Percentiles rank a stretch among this genome's conserved stretches.
These are phyloP conservation scores for Catalaphyllia jardinei DNA, from an alignment of 64 coral and sea anemone species.

Conservation along the genomic window DNA sequence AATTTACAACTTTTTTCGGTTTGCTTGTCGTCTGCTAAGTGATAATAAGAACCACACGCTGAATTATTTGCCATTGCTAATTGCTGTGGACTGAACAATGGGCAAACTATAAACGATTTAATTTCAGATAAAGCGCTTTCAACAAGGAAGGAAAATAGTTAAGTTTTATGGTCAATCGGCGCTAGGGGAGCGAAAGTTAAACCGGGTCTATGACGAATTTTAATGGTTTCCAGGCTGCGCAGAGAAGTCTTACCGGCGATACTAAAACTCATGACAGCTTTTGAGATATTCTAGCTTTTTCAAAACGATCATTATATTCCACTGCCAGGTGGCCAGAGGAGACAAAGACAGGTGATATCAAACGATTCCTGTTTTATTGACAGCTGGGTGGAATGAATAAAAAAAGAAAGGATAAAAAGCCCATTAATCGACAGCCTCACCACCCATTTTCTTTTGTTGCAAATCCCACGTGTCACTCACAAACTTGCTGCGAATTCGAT, in stretches of 20 bases:
- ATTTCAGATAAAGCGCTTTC: slow-evolving; percentile 52
- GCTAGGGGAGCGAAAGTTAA: not conserved
- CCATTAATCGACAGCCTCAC: slow-evolving; percentile 60
- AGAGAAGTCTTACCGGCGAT: not conserved
- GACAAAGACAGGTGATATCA: slow-evolving; percentile 58
- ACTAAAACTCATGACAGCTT: not conserved
- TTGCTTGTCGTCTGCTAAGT: slow-evolving; percentile 52
- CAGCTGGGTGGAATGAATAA: slow-evolving; percentile 54
- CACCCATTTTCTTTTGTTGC: slow-evolving; percentile 54
- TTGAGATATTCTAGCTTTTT: not conserved
- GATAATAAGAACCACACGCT: slow-evolving; percentile 77
- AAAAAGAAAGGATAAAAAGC: slow-evolving; percentile 54
- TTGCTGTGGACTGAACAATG: slow-evolving; percentile 77
- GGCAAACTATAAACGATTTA: slow-evolving; percentile 75
- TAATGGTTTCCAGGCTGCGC: not conserved
- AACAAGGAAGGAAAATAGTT: slow-evolving; percentile 19
- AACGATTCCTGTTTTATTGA: slow-evolving; percentile 47
- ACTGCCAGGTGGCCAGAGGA: slow-evolving; percentile 16
- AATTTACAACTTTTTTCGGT: slow-evolving; percentile 59
- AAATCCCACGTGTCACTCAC: slow-evolving; percentile 69
- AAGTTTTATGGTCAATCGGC: slow-evolving; percentile 24
- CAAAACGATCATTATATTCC: slow-evolving; percentile 2
- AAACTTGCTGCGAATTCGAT: slow-evolving; percentile 27
- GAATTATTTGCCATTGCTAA: slow-evolving; percentile 72
- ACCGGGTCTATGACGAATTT: not conserved